These are phyloP conservation scores for Eriocheir sinensis DNA, from an alignment of 1,140 invertebrate species.

Conservation along the genomic window DNA sequence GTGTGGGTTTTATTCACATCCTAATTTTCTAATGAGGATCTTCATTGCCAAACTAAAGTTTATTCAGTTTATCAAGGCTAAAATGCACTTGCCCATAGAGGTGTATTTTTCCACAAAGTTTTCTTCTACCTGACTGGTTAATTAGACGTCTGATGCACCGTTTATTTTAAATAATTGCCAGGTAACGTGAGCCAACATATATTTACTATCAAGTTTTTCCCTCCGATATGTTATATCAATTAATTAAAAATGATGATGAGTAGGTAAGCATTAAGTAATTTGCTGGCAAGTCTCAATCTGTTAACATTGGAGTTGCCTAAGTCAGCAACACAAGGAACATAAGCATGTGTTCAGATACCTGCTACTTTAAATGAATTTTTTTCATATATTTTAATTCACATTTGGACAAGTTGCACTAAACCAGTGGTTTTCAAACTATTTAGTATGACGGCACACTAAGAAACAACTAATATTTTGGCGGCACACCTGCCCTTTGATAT, in stretches of 20 bases:
- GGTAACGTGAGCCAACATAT: no score
- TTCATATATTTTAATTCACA: background rate
- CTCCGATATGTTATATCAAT: background rate
- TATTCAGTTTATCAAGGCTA: no score
- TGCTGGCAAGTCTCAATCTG: background rate
- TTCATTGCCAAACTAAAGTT: background rate
- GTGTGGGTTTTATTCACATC: background rate
- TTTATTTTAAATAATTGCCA: no score
- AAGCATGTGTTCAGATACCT: background rate
- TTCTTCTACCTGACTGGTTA: background rate
- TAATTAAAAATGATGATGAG: background rate
- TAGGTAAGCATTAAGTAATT: background rate
- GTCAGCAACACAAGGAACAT: no score
- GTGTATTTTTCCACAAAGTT: background rate
- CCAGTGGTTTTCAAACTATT: no score
- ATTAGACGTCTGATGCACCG: background rate
- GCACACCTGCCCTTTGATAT: no score
- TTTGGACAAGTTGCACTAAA: background rate
- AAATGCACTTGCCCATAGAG: no score
- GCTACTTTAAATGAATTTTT: no score
- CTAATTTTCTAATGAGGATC: background rate
- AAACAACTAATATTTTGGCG: no score
- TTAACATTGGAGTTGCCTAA: background rate
- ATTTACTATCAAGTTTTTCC: background rate
- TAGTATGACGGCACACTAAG: no score